Evolutionary conservation across 2,888 invertebrate genomes (phyloP).

Genomic region (Busseola fusca): DNA sequence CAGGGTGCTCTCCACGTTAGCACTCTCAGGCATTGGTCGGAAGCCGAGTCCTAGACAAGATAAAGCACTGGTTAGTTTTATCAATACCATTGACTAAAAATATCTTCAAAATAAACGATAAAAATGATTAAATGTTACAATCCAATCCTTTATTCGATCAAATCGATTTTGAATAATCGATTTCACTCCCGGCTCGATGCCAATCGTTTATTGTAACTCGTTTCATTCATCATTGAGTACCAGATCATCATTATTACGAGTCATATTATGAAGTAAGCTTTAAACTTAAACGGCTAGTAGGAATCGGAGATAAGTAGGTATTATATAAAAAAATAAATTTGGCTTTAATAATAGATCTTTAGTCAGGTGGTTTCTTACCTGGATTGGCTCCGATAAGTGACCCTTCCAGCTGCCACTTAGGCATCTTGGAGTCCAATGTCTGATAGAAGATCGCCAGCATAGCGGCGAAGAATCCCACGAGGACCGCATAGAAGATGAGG

Average conservation of each 20-base stretch:
- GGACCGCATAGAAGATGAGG: slow-evolving; percentile 97
- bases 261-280: background rate
- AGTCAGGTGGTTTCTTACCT: slow-evolving; percentile 87
- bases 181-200: too few species aligned
- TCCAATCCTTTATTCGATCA: background rate
- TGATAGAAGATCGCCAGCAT: slow-evolving; percentile 98
- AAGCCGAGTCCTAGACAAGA: slow-evolving; percentile 95
- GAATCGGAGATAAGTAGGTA: background rate
- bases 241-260: background rate
- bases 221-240: background rate
- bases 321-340: accelerated
- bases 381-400: slow-evolving; percentile 98
- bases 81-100: background rate
- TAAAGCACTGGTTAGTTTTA: background rate
- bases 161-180: background rate
- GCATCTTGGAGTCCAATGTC: slow-evolving; percentile 94
- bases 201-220: too few species aligned
- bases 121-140: background rate
- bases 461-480: slow-evolving; percentile 98
- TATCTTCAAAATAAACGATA: background rate
- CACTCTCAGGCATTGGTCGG: slow-evolving; percentile 97
- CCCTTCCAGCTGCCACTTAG: slow-evolving; percentile 96
- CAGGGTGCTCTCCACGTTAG: slow-evolving; percentile 97
- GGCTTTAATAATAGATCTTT: too few species aligned
- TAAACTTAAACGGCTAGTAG: background rate